Percentiles rank a stretch among this genome's conserved stretches.
Evolutionary conservation across 2,888 invertebrate species (phyloP).

Genomic region (Mellilla xanthometata): DNA sequence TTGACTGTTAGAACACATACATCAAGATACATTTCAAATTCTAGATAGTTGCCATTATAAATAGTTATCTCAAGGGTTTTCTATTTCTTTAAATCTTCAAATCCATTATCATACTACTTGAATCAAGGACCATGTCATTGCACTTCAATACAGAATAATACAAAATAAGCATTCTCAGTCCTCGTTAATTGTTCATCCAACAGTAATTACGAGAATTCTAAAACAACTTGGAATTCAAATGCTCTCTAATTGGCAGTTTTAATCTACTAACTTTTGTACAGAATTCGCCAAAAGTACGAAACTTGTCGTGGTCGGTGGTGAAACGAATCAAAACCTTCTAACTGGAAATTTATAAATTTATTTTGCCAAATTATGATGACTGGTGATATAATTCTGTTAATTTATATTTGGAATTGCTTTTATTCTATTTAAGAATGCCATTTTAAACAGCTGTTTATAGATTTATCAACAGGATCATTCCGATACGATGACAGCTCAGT

Average conservation of each 20-base stretch:
- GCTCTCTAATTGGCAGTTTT: conserved; percentile 80
- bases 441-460: background rate
- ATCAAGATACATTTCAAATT: too few relatives aligned
- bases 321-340: conserved; percentile 72
- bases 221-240: conserved; percentile 79
- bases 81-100: too few relatives aligned
- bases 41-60: too few relatives aligned
- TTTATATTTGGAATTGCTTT: conserved; percentile 49
- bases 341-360: conserved; percentile 71
- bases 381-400: conserved; percentile 61
- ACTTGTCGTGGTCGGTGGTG: conserved; percentile 74
- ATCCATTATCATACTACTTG: too few relatives aligned
- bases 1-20: too few relatives aligned
- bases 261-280: conserved; percentile 80
- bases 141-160: conserved; percentile 44
- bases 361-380: conserved; percentile 64
- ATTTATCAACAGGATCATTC: too few relatives aligned
- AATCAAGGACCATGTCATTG: conserved; percentile 26
- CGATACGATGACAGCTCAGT: too few relatives aligned
- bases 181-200: conserved; percentile 72
- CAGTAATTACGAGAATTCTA: conserved; percentile 77
- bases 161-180: conserved; percentile 56
- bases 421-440: background rate
- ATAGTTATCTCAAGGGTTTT: too few relatives aligned
- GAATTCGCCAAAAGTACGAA: conserved; percentile 74